Base-by-base conservation (phyloP, 1,140 invertebrate species). In the Eulimnadia texana region DNA sequence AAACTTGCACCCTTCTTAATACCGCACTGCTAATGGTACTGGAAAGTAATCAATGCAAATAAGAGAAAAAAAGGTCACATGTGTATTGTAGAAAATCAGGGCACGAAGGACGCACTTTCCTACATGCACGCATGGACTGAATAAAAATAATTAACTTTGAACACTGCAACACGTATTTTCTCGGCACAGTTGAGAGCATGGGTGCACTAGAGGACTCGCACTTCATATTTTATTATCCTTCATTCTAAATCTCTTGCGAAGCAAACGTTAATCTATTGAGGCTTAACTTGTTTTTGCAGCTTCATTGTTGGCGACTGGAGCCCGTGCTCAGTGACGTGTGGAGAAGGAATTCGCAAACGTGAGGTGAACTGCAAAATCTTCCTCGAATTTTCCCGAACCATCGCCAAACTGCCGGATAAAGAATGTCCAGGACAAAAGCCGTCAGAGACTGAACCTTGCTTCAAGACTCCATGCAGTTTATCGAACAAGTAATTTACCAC, bases 321-420 rank as follows among this genome's bases (percentile, higher is more conserved):
- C 10, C 78, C 85, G 2, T 97, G 93, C 74, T 90, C 84, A 66
- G 86, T 86, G 0, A 85, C 85, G 0, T 97, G 93, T 71, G 92
- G 91, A 0, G 86, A 91, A 70, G 93, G 92, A 0, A 78, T 85
- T 33, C 78, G 85, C 11, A 84, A 82, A 61, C 79, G 90, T 3
- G 79, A 83, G 66, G 90, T 93, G 1, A 81, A 85, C 61, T 97
- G 93, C 74, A 93, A 93, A 77, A 93, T 96, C 66, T 93, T 90
- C 72, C 75, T 97, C 50, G 90, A 93, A 72, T 92, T 92, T 70
- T 90, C 87, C 50, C 77, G 83, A 61, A 92, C 88, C 0, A 83
- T 90, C 47, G 89, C 87, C 0, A 85, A 83, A 65, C 73, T 95
- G 11, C 89, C 91, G 0, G 90, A 95, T 66, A 79, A 79, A n/a